Percentiles rank a stretch among this genome's conserved stretches.
Evolutionary conservation across 2,888 invertebrate genomes (phyloP).

Genomic region (Prosapia bicincta): DNA sequence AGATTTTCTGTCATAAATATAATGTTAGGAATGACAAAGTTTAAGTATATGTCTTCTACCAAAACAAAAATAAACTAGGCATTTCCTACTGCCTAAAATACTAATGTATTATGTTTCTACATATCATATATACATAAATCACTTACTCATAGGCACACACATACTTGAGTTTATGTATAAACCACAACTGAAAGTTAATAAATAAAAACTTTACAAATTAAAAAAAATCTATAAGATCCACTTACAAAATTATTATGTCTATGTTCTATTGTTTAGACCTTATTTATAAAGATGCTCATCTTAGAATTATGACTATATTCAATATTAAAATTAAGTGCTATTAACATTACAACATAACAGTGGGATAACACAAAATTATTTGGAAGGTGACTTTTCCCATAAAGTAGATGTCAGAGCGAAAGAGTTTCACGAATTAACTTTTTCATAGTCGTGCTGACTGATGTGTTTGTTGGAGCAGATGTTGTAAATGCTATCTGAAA

Average conservation of each 20-base stretch:
- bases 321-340: not conserved
- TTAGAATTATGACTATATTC: not conserved
- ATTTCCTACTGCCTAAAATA: too few species aligned
- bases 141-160: not conserved
- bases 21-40: too few species aligned
- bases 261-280: not conserved
- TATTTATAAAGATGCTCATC: not conserved
- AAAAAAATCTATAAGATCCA: not conserved
- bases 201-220: not conserved
- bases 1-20: not conserved
- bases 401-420: slow-evolving; percentile 49
- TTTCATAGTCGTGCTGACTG: slow-evolving; percentile 85
- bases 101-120: too few species aligned
- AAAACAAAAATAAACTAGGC: too few species aligned
- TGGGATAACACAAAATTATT: not conserved
- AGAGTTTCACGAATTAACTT: slow-evolving; percentile 86
- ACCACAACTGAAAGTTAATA: not conserved
- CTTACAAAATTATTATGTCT: too few species aligned
- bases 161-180: not conserved
- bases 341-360: not conserved
- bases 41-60: too few species aligned
- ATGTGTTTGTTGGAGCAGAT: slow-evolving; percentile 71
- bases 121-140: too few species aligned
- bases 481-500: slow-evolving; percentile 64
- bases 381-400: not conserved